phyloP scores from a whole-genome alignment of 2,888 invertebrate species.

The Drosophila phalerata region DNA sequence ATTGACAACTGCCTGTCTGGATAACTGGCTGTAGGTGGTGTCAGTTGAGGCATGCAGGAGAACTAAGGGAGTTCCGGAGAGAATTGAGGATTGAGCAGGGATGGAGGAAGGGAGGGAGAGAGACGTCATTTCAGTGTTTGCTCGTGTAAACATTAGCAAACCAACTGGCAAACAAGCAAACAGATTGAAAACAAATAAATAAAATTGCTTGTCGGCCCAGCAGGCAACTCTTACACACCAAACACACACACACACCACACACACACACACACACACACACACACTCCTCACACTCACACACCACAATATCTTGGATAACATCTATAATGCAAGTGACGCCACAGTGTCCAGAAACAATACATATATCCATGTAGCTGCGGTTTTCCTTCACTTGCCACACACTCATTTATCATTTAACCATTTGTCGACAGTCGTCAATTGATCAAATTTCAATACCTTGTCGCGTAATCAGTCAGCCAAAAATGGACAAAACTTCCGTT shows the following conservation, averaged over 20 bases:
- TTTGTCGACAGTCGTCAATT: slow-evolving; percentile 31
- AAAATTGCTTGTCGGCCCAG: slow-evolving; percentile 66
- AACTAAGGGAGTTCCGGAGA: neutral
- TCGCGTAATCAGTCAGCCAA: slow-evolving; percentile 33
- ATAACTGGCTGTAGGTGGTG: slow-evolving; percentile 24
- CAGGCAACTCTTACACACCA: slow-evolving; percentile 34
- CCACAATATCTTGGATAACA: slow-evolving; percentile 25
- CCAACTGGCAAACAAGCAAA: slow-evolving; percentile 79
- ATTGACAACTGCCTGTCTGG: slow-evolving; percentile 62
- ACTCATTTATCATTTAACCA: slow-evolving; percentile 53
- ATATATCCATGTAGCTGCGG: neutral
- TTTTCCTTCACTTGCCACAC: slow-evolving; percentile 23
- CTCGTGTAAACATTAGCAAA: slow-evolving; percentile 80
- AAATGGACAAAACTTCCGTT: neutral
- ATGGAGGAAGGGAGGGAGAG: neutral
- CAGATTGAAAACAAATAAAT: slow-evolving; percentile 80
- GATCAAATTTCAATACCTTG: slow-evolving; percentile 46
- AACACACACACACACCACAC: neutral
- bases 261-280: slow-evolving; percentile 1
- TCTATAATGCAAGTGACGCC: slow-evolving; percentile 65
- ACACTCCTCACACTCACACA: neutral
- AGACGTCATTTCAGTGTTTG: slow-evolving; percentile 58
- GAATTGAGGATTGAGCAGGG: slow-evolving; percentile 23
- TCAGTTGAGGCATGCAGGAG: neutral
- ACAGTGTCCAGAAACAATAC: slow-evolving; percentile 38